Evolutionary conservation across 2,113 vertebrate genomes (phyloP).

Genomic region (Phainopepla nitens): DNA sequence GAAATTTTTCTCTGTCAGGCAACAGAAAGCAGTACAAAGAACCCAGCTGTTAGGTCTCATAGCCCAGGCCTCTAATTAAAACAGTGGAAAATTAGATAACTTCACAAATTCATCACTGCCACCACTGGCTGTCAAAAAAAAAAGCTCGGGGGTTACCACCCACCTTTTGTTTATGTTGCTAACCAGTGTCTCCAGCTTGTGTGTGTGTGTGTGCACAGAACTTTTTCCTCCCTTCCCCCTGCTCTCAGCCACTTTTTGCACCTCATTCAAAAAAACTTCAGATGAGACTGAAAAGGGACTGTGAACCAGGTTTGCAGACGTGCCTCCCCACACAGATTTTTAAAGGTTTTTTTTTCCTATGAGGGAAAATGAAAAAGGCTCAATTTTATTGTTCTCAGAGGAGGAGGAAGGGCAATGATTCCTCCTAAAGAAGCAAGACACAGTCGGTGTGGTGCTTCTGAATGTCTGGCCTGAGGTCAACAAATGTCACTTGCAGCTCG

Average conservation of each 20-base stretch:
- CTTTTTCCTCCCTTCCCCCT: background rate
- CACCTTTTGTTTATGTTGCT: slow-evolving; percentile 88
- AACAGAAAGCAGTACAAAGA: slow-evolving; percentile 87
- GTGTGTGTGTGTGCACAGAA: slow-evolving; percentile 56
- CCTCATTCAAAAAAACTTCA: slow-evolving; percentile 39
- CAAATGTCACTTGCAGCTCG: background rate
- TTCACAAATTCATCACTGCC: slow-evolving; percentile 94
- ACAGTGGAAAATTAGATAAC: slow-evolving; percentile 99
- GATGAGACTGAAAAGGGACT: background rate
- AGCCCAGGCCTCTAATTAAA: slow-evolving; percentile 97
- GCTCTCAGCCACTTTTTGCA: slow-evolving; percentile 31
- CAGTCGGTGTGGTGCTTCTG: rapidly evolving
- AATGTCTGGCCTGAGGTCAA: background rate
- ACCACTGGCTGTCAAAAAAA: slow-evolving; percentile 82
- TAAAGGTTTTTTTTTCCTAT: background rate
- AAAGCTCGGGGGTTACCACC: slow-evolving; percentile 82
- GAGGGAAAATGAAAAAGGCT: background rate
- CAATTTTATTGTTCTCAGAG: background rate
- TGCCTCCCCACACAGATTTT: background rate
- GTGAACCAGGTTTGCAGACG: background rate
- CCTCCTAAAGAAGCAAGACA: background rate
- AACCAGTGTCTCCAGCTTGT: slow-evolving; percentile 77
- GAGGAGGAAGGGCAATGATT: background rate
- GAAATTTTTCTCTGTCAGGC: slow-evolving; percentile 97
- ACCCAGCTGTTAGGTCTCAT: slow-evolving; percentile 93